Conservation (phyloP, 1,140 invertebrate genomes). For the Drosophila kikkawai region DNA sequence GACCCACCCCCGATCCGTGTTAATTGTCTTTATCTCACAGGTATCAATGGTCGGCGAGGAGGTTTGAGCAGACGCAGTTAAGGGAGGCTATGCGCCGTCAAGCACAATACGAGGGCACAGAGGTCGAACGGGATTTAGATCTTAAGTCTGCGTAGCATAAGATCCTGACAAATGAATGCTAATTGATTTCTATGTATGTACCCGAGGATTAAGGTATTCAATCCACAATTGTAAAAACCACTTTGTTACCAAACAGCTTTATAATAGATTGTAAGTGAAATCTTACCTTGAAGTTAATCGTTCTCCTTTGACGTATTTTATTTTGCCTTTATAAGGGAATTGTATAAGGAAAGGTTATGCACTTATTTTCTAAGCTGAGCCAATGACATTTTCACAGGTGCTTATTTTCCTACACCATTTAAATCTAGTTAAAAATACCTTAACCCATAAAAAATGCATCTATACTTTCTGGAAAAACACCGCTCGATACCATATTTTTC, state of each 20-base stretch:
- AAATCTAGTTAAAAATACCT: not conserved
- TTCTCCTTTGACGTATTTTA: not conserved
- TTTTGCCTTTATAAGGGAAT: not conserved
- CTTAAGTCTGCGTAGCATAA: conserved; percentile 73
- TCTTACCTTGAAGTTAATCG: conserved; percentile 23
- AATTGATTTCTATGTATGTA: conserved; percentile 7
- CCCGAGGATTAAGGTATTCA: conserved; percentile 2
- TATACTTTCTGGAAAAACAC: not conserved
- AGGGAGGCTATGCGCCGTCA: conserved; percentile 81
- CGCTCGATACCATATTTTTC: too few relatives aligned
- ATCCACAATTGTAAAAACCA: conserved; percentile 15
- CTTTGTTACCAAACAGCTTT: conserved; percentile 35
- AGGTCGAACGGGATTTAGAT: conserved; percentile 69
- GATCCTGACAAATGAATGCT: not conserved
- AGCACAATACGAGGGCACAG: conserved; percentile 84
- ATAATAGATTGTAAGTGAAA: conserved; percentile 30
- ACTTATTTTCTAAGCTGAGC: too few relatives aligned
- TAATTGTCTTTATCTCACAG: conserved; percentile 37
- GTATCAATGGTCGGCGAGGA: conserved; percentile 85
- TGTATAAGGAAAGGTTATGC: not conserved
- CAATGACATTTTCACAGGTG: not conserved
- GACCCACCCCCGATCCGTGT: not conserved
- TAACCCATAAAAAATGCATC: not conserved
- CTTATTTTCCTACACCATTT: not conserved
- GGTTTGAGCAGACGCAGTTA: conserved; percentile 85